These are phyloP conservation scores for Girardinus metallicus DNA, from an alignment of 2,797 vertebrate genomes.

Conservation along the genomic window DNA sequence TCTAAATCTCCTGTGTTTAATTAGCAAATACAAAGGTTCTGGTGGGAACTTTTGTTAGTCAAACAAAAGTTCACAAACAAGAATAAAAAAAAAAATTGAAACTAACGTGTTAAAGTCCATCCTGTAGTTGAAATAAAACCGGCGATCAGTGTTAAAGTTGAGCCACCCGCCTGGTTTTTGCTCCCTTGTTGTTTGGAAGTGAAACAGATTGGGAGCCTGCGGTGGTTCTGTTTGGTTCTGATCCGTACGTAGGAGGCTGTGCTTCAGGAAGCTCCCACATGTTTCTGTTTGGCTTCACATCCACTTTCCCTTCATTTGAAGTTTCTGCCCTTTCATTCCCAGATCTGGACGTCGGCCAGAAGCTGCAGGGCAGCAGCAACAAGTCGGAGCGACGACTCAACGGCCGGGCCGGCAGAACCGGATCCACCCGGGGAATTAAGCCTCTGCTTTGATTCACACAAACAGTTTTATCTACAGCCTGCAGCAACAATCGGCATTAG, in stretches of 20 bases:
- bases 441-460: slow-evolving; percentile 55
- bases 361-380: slow-evolving; percentile 48
- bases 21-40: too few relatives aligned
- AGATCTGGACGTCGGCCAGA: slow-evolving; percentile 26
- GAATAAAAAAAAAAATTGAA: too few relatives aligned
- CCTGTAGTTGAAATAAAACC: not conserved
- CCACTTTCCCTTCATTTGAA: slow-evolving; percentile 10
- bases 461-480: slow-evolving; percentile 39
- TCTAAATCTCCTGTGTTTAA: too few relatives aligned
- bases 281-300: slow-evolving; percentile 16
- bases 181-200: not conserved
- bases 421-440: slow-evolving; percentile 25
- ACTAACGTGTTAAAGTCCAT: too few relatives aligned
- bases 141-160: not conserved
- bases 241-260: slow-evolving; percentile 1
- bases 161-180: not conserved
- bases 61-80: too few relatives aligned
- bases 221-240: not conserved
- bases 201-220: slow-evolving; percentile 4
- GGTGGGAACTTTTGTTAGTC: too few relatives aligned
- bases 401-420: slow-evolving; percentile 44
- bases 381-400: slow-evolving; percentile 42
- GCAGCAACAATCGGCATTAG: slow-evolving; percentile 8
- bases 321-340: slow-evolving; percentile 12
- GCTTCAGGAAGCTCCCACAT: not conserved